Percentiles rank a stretch among this genome's conserved stretches.
These are phyloP conservation scores for Hydropotes inermis DNA, from an alignment of 2,113 vertebrate species.

Conservation along the genomic window DNA sequence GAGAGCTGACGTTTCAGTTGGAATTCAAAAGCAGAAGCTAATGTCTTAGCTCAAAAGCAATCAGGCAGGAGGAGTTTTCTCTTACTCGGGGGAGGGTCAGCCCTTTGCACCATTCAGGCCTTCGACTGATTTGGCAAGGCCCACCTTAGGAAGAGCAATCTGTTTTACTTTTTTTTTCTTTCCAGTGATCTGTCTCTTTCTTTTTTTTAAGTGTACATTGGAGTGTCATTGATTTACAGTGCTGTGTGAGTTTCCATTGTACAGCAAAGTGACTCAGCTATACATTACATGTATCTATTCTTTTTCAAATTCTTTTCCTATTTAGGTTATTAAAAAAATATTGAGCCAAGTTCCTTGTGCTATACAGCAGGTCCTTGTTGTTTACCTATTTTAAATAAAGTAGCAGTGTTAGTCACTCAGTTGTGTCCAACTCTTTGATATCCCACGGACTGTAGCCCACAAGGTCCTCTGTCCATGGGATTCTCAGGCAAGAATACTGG, in stretches of 20 bases:
- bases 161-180: not conserved
- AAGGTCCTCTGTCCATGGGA: not conserved
- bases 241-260: not conserved
- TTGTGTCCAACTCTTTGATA: not conserved
- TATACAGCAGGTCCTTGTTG: not conserved
- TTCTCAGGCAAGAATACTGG: not conserved
- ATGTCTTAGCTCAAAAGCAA: not conserved
- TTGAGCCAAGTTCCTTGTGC: not conserved
- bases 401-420: rapidly evolving
- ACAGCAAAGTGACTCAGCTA: not conserved
- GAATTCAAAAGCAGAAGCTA: not conserved
- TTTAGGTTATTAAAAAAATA: not conserved
- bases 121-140: rapidly evolving
- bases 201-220: not conserved
- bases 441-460: not conserved
- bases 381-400: not conserved
- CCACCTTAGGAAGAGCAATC: not conserved
- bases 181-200: not conserved
- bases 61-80: not conserved
- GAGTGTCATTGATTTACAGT: not conserved
- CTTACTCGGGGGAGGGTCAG: rapidly evolving
- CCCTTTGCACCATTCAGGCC: rapidly evolving
- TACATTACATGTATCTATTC: not conserved
- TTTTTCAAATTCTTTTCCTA: not conserved
- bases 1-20: rapidly evolving